Conservation (phyloP, 2,797 vertebrate genomes). For the Melanotaenia maccullochi region DNA sequence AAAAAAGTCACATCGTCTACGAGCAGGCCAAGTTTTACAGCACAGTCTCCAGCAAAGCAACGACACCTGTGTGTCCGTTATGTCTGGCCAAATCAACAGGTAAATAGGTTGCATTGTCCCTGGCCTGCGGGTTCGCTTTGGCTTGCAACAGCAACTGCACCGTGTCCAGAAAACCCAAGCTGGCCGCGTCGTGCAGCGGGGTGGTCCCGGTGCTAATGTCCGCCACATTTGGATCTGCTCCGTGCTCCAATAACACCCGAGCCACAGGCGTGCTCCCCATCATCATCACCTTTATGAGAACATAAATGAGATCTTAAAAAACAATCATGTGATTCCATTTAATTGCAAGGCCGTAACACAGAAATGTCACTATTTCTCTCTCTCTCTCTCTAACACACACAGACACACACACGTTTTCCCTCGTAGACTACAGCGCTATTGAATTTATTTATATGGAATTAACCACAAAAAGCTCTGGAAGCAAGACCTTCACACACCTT, state of each 20-base stretch:
- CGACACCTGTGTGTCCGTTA: constrained; percentile 55
- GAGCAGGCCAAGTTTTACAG: neutral
- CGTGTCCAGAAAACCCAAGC: constrained; percentile 77
- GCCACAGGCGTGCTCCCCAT: constrained; percentile 80
- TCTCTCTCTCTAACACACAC: too few species aligned
- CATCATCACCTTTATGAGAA: constrained; percentile 82
- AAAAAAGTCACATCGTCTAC: neutral
- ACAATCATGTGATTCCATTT: neutral
- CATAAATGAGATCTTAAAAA: neutral
- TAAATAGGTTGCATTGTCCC: constrained; percentile 50
- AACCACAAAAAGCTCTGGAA: too few species aligned
- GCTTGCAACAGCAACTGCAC: constrained; percentile 66
- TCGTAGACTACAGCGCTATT: neutral
- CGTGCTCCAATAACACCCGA: constrained; percentile 61
- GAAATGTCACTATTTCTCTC: neutral
- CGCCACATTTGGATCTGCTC: constrained; percentile 76
- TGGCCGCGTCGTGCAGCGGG: constrained; percentile 84
- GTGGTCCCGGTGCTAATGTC: constrained; percentile 71
- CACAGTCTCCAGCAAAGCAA: constrained; percentile 62
- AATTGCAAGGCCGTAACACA: neutral
- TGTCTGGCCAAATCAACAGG: constrained; percentile 75
- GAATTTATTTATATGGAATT: neutral
- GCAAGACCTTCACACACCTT: too few species aligned
- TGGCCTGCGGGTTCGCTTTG: constrained; percentile 61
- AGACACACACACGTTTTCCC: neutral